phyloP scores from a whole-genome alignment of 2,888 invertebrate genomes.

The Stenodema calcarata region DNA sequence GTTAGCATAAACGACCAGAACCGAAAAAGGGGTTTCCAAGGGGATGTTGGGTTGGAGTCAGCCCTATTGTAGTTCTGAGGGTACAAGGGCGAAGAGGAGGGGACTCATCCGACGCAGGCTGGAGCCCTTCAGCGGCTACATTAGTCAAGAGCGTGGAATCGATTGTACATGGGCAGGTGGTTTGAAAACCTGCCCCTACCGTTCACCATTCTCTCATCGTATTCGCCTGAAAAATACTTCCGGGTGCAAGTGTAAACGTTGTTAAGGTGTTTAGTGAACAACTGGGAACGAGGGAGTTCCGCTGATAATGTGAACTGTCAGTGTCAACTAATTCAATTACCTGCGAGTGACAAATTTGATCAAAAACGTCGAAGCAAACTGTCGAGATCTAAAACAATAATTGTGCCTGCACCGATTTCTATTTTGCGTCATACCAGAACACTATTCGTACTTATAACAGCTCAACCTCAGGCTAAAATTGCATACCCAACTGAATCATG shows the following conservation, averaged over 20 bases:
- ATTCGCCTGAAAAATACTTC: slow-evolving; percentile 9
- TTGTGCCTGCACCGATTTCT: too few relatives aligned
- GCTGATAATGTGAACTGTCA: not conserved
- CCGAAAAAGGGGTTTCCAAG: slow-evolving; percentile 7
- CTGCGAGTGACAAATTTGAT: too few relatives aligned
- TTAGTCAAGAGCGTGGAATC: slow-evolving; percentile 45
- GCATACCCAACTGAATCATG: too few relatives aligned
- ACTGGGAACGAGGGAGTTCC: not conserved
- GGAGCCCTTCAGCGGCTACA: slow-evolving; percentile 38
- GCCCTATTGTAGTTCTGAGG: not conserved
- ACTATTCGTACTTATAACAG: too few relatives aligned
- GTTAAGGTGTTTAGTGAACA: not conserved
- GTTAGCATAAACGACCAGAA: slow-evolving; percentile 23
- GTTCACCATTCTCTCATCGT: not conserved
- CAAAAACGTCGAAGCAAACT: too few relatives aligned
- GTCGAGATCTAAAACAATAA: too few relatives aligned
- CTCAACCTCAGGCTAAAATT: too few relatives aligned
- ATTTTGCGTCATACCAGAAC: too few relatives aligned
- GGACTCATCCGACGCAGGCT: not conserved
- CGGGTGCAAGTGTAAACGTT: not conserved
- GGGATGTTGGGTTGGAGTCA: not conserved
- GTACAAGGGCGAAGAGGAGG: not conserved
- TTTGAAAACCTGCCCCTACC: slow-evolving; percentile 19
- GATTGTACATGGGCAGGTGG: slow-evolving; percentile 43
- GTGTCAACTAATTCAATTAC: not conserved